A percentile compares a stretch with the other conserved stretches of the same genome.
Evolutionary conservation across 2,797 vertebrate species (phyloP).

Genomic region (Ficedula albicollis): DNA sequence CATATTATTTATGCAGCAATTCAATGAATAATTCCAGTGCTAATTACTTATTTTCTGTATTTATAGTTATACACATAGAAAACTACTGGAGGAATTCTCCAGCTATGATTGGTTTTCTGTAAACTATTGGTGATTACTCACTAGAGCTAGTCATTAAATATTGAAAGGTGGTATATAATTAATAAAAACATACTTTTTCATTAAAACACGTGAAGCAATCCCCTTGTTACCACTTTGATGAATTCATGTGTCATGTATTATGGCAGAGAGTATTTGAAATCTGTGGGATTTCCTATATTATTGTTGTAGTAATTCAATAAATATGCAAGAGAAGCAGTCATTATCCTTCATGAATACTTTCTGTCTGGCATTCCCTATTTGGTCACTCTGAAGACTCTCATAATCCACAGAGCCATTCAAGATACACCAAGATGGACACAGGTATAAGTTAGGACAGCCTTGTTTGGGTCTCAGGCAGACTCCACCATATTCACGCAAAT

Average conservation of each 20-base stretch:
- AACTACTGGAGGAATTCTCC: neutral
- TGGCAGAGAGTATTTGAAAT: slow-evolving; percentile 27
- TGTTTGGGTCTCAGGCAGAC: neutral
- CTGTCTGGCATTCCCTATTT: neutral
- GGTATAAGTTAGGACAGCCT: neutral
- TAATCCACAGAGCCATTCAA: neutral
- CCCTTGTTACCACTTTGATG: slow-evolving; percentile 2
- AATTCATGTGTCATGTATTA: neutral
- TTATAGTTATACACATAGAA: neutral
- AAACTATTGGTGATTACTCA: neutral
- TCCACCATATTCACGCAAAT: neutral
- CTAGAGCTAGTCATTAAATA: slow-evolving; percentile 43
- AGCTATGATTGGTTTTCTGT: neutral
- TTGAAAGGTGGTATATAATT: slow-evolving; percentile 44
- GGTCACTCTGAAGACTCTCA: neutral
- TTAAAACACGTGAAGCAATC: neutral
- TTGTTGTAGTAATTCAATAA: slow-evolving; percentile 7
- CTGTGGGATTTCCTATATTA: neutral
- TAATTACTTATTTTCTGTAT: slow-evolving; percentile 35
- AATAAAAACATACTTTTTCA: slow-evolving; percentile 4
- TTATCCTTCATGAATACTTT: neutral
- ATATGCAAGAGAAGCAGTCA: neutral
- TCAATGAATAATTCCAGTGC: slow-evolving; percentile 6
- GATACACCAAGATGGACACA: neutral
- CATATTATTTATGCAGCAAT: slow-evolving; percentile 12